These are phyloP conservation scores for Drosophila parvula DNA, from an alignment of 1,140 invertebrate species.

Conservation along the genomic window DNA sequence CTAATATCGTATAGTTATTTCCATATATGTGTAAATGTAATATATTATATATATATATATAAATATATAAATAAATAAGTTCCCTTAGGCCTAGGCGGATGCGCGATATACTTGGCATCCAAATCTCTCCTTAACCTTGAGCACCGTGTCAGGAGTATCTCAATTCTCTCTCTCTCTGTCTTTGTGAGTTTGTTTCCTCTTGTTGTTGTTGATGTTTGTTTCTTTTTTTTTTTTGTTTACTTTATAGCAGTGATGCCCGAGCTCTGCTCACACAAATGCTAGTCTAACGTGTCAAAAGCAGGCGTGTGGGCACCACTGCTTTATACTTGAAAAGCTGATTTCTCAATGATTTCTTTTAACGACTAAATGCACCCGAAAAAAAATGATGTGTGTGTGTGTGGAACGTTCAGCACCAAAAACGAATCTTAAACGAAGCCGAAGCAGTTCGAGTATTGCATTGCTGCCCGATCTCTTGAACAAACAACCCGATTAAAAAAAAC, in stretches of 20 bases:
- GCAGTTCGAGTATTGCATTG: conserved; percentile 71
- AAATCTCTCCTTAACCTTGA: conserved; percentile 12
- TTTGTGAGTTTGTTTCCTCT: conserved; percentile 12
- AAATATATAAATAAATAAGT: conserved; percentile 49
- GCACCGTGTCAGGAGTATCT: conserved; percentile 33
- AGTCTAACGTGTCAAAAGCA: no score
- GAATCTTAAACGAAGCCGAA: conserved; percentile 37
- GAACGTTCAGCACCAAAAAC: conserved; percentile 60
- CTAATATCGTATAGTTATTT: conserved; percentile 42
- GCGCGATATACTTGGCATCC: conserved; percentile 12
- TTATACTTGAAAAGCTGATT: conserved; percentile 8
- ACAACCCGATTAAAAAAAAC: conserved; percentile 35
- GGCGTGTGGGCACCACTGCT: background rate
- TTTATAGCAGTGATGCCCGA: no score
- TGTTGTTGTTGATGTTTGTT: conserved; percentile 34
- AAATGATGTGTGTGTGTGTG: background rate
- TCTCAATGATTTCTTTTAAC: conserved; percentile 39
- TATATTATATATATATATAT: conserved; percentile 6
- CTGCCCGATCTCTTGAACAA: conserved; percentile 60
- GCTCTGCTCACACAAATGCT: no score
- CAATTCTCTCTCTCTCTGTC: conserved; percentile 6
- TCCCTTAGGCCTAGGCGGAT: conserved; percentile 46
- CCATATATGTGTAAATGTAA: conserved; percentile 18
- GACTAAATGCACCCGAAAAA: conserved; percentile 68
- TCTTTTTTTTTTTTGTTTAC: background rate